Conservation (phyloP, 2,113 vertebrate genomes). For the Himantopus leucocephalus region DNA sequence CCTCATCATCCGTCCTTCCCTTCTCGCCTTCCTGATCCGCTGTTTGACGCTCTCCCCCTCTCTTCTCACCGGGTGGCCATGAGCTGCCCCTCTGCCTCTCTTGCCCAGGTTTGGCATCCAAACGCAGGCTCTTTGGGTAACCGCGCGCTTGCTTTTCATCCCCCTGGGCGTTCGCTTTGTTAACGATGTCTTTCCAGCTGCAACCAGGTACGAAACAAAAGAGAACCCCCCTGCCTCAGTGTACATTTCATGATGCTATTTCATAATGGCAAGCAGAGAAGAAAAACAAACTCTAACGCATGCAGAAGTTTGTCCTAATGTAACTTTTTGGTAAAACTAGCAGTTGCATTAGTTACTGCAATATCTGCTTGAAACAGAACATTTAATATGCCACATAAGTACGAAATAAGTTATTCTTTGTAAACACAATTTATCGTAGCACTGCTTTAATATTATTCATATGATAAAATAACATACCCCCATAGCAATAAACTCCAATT, state of each 20-base stretch:
- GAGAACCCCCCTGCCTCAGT: not conserved
- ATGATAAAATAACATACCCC: not conserved
- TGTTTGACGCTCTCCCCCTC: not conserved
- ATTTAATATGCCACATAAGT: not conserved
- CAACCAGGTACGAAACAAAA: not conserved
- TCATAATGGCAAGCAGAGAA: not conserved
- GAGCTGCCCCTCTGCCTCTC: not conserved
- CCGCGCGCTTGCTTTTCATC: not conserved
- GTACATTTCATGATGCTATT: not conserved
- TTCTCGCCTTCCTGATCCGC: not conserved
- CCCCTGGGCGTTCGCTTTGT: conserved; percentile 18
- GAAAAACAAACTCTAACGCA: not conserved
- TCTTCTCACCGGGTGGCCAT: not conserved
- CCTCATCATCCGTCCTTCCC: not conserved
- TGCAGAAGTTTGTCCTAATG: not conserved
- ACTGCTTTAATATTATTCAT: not conserved
- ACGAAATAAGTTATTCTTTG: not conserved
- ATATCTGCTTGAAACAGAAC: not conserved
- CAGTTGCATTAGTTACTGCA: not conserved
- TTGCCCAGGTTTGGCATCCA: not conserved
- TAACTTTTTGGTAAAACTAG: not conserved
- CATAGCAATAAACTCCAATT: not conserved
- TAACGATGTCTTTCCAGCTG: conserved; percentile 60
- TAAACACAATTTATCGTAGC: not conserved
- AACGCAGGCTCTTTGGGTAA: not conserved